phyloP scores from a whole-genome alignment of 2,113 vertebrate species.

The Pachypanchax playfairii region DNA sequence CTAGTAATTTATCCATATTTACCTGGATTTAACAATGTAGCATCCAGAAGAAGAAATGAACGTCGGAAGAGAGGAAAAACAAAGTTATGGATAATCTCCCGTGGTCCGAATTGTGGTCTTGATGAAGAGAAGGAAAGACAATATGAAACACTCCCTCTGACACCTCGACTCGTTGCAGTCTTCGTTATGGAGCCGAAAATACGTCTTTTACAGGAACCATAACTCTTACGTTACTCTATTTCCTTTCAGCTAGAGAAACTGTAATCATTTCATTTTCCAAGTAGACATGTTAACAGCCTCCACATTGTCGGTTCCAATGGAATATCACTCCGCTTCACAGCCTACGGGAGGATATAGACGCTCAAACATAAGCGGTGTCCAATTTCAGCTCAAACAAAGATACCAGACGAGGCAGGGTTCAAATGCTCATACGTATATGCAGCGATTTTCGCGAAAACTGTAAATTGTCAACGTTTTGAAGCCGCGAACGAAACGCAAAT shows the following conservation, averaged over 20 bases:
- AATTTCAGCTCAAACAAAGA: slow-evolving; percentile 62
- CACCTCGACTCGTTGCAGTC: slow-evolving; percentile 26
- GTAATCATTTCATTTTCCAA: slow-evolving; percentile 80
- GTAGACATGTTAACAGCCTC: slow-evolving; percentile 86
- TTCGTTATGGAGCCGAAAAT: slow-evolving; percentile 57
- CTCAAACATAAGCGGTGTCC: slow-evolving; percentile 75
- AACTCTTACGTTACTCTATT: slow-evolving; percentile 51
- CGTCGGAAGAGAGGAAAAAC: slow-evolving; percentile 70
- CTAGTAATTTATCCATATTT: slow-evolving; percentile 27
- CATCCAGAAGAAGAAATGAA: slow-evolving; percentile 74
- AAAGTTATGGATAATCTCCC: slow-evolving; percentile 80
- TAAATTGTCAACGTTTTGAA: slow-evolving; percentile 1
- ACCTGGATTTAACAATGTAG: slow-evolving; percentile 69
- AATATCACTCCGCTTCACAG: slow-evolving; percentile 79
- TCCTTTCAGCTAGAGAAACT: slow-evolving; percentile 64
- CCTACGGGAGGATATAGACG: slow-evolving; percentile 70
- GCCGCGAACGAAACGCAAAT: not conserved
- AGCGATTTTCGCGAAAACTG: not conserved
- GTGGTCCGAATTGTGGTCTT: slow-evolving; percentile 67
- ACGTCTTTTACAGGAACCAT: slow-evolving; percentile 46
- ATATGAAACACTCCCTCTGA: slow-evolving; percentile 50
- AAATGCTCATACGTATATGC: not conserved
- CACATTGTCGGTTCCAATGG: slow-evolving; percentile 81
- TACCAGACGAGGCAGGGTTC: not conserved
- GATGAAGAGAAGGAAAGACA: slow-evolving; percentile 60